phyloP scores from a whole-genome alignment of 1,140 invertebrate species.

The Drosophila repleta region DNA sequence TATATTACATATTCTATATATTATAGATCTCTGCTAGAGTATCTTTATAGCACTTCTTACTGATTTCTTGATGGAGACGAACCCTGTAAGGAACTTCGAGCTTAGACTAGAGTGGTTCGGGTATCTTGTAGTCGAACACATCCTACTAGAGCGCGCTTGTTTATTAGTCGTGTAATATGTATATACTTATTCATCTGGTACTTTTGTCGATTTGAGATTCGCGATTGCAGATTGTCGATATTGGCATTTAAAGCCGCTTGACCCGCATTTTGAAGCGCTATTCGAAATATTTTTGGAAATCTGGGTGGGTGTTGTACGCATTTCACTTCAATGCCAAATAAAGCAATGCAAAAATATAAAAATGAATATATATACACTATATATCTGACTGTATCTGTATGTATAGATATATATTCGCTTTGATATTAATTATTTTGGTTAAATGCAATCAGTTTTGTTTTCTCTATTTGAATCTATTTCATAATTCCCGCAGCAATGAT shows the following conservation, averaged over 20 bases:
- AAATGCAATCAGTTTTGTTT: slow-evolving; percentile 44
- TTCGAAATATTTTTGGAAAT: slow-evolving; percentile 23
- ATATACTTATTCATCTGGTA: too few relatives aligned
- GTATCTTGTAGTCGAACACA: too few relatives aligned
- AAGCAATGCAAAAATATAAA: slow-evolving; percentile 16
- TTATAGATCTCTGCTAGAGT: too few relatives aligned
- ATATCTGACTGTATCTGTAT: too few relatives aligned
- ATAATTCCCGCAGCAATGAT: slow-evolving; percentile 31
- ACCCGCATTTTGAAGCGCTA: slow-evolving; percentile 51
- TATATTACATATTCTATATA: too few relatives aligned
- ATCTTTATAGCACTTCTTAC: too few relatives aligned
- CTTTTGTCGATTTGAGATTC: not conserved
- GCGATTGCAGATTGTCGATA: too few relatives aligned
- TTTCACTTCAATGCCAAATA: slow-evolving; percentile 42
- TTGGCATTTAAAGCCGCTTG: slow-evolving; percentile 35
- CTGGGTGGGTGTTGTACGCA: slow-evolving; percentile 39
- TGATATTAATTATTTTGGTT: slow-evolving; percentile 48
- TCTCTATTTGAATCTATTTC: slow-evolving; percentile 4
- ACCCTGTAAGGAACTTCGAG: too few relatives aligned
- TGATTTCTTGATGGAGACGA: too few relatives aligned
- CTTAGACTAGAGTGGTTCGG: too few relatives aligned
- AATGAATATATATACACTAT: not conserved
- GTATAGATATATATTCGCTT: slow-evolving; percentile 6
- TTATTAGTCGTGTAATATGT: too few relatives aligned
- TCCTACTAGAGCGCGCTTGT: too few relatives aligned